Evolutionary conservation across 2,888 invertebrate genomes (phyloP).

Genomic region (Drosophila yooni): DNA sequence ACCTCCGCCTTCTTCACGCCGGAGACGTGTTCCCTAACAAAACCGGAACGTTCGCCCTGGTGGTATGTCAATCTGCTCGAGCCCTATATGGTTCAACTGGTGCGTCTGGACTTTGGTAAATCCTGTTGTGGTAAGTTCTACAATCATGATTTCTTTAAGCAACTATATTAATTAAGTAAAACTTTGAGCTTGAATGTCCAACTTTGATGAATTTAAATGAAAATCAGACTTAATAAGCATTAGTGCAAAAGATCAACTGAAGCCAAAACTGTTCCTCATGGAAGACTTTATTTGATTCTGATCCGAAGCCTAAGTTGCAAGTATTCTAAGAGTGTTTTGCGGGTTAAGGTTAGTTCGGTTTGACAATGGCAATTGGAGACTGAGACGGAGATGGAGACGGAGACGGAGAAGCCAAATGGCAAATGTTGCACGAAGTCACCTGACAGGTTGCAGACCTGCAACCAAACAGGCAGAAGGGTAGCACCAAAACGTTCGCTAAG

Average conservation of each 20-base stretch:
- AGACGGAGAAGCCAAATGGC: slow-evolving; percentile 49
- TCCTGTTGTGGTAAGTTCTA: slow-evolving; percentile 93
- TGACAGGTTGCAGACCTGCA: slow-evolving; percentile 28
- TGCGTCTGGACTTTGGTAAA: slow-evolving; percentile 95
- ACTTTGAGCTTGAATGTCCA: neutral
- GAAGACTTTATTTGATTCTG: neutral
- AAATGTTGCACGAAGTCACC: slow-evolving; percentile 55
- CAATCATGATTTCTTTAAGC: neutral
- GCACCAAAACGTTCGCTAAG: slow-evolving; percentile 48
- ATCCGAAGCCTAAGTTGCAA: neutral
- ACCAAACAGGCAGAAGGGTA: slow-evolving; percentile 60
- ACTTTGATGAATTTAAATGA: neutral
- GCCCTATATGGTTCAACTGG: slow-evolving; percentile 97
- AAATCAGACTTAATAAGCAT: neutral
- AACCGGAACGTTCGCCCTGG: slow-evolving; percentile 94
- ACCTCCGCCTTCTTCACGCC: slow-evolving; percentile 92
- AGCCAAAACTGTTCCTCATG: neutral
- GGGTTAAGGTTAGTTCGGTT: slow-evolving; percentile 15
- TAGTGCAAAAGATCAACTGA: neutral
- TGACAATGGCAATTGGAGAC: slow-evolving; percentile 6
- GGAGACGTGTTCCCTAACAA: slow-evolving; percentile 95
- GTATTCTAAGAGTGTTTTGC: neutral
- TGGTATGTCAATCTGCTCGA: slow-evolving; percentile 98
- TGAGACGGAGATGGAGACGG: neutral
- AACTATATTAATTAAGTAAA: neutral